Conservation (phyloP, 2,888 invertebrate genomes). For the Tipula helvola region DNA sequence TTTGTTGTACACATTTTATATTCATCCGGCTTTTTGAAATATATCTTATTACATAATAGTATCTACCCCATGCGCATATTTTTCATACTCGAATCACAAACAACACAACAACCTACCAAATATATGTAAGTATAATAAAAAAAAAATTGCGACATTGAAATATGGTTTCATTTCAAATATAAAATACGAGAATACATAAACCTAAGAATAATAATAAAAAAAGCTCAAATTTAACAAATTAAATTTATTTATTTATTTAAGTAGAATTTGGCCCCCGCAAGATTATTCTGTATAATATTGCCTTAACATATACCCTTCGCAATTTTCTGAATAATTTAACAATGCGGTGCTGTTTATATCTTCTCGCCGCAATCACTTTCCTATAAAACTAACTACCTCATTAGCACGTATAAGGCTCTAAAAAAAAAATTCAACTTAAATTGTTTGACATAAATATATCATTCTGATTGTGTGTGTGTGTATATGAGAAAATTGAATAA, state of each 20-base stretch:
- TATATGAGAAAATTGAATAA: neutral
- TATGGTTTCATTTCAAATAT: neutral
- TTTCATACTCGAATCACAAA: neutral
- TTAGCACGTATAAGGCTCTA: neutral
- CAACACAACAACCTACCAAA: neutral
- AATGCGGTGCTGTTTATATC: neutral
- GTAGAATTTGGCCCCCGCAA: neutral
- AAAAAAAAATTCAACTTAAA: neutral
- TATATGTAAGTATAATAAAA: neutral
- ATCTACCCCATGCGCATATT: neutral
- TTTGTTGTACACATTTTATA: no score
- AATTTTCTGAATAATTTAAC: neutral
- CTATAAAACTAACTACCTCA: neutral
- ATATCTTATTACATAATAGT: neutral
- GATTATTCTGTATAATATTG: neutral
- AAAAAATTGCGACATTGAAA: neutral
- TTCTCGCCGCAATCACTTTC: neutral
- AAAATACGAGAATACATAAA: neutral
- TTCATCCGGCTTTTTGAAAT: neutral
- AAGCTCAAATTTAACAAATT: neutral
- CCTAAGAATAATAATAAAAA: neutral
- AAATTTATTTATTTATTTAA: neutral
- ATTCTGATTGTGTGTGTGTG: neutral
- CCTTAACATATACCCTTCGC: neutral
- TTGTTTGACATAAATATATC: neutral